Percentiles rank a stretch among this genome's conserved stretches.
phyloP scores from a whole-genome alignment of 2,888 invertebrate species.

The Plagiodera versicolora region DNA sequence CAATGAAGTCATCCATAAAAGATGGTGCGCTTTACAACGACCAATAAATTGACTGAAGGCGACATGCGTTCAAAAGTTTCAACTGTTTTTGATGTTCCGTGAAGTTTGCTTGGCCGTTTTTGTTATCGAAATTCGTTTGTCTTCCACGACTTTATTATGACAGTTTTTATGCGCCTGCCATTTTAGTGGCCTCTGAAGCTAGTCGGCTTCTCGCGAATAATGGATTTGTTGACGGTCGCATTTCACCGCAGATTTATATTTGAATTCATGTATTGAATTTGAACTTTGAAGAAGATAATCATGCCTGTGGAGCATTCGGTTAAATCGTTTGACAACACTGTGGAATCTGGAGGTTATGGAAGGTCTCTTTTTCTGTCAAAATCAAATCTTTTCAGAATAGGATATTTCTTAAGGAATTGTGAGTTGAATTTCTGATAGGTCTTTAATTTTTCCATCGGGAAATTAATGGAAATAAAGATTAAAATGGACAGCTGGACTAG shows the following conservation, averaged over 20 bases:
- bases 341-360: too few relatives aligned
- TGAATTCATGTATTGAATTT: neutral
- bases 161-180: slow-evolving; percentile 32
- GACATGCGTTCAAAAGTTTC: slow-evolving; percentile 35
- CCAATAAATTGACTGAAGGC: slow-evolving; percentile 36
- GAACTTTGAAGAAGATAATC: too few relatives aligned
- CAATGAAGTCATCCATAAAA: slow-evolving; percentile 39
- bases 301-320: too few relatives aligned
- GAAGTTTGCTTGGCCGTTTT: slow-evolving; percentile 30
- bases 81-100: slow-evolving; percentile 38
- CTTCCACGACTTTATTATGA: slow-evolving; percentile 38
- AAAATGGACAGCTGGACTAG: too few relatives aligned
- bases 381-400: too few relatives aligned
- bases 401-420: too few relatives aligned
- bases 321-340: too few relatives aligned
- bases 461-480: too few relatives aligned
- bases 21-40: slow-evolving; percentile 33
- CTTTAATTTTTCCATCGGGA: too few relatives aligned
- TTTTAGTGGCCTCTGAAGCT: slow-evolving; percentile 28
- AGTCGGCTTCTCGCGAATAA: slow-evolving; percentile 5
- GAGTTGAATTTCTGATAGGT: too few relatives aligned
- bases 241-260: slow-evolving; percentile 8
- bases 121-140: slow-evolving; percentile 39
- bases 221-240: slow-evolving; percentile 1
- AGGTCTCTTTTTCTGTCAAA: too few relatives aligned